phyloP scores from a whole-genome alignment of 2,113 vertebrate genomes.

The Anarrhichthys ocellatus region DNA sequence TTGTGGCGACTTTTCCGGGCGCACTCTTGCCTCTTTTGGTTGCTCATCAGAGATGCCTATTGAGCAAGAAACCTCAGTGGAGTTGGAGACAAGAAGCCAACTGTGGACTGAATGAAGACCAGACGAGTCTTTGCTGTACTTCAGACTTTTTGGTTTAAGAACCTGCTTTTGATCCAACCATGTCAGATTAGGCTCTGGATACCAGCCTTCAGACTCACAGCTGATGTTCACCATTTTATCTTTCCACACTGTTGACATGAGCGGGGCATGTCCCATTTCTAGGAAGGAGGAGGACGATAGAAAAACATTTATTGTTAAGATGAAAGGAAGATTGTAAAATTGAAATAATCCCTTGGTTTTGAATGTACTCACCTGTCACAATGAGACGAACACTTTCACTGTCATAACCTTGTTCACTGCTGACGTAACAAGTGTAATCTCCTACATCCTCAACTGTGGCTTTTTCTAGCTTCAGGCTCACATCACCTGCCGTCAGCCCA shows the following conservation, averaged over 20 bases:
- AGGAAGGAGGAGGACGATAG: background rate
- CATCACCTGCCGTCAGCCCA: constrained; percentile 63
- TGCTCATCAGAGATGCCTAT: constrained; percentile 48
- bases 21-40: constrained; percentile 19
- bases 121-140: background rate
- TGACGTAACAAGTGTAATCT: constrained; percentile 69
- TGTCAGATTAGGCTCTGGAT: constrained; percentile 63
- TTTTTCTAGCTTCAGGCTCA: constrained; percentile 70
- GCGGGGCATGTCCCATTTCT: constrained; percentile 62
- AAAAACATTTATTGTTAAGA: background rate
- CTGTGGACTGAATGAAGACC: constrained; percentile 65
- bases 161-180: constrained; percentile 41
- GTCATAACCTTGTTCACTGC: constrained; percentile 50
- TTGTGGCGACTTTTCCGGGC: fast-evolving
- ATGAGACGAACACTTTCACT: background rate
- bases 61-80: constrained; percentile 66
- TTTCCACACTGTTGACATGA: constrained; percentile 36
- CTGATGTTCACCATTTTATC: constrained; percentile 64
- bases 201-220: constrained; percentile 79
- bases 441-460: constrained; percentile 54
- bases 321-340: background rate
- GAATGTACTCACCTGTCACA: constrained; percentile 67
- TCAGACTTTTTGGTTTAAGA: background rate
- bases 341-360: background rate
- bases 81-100: constrained; percentile 56